Evolutionary conservation across 2,797 vertebrate genomes (phyloP).

Genomic region (Monodelphis domestica): DNA sequence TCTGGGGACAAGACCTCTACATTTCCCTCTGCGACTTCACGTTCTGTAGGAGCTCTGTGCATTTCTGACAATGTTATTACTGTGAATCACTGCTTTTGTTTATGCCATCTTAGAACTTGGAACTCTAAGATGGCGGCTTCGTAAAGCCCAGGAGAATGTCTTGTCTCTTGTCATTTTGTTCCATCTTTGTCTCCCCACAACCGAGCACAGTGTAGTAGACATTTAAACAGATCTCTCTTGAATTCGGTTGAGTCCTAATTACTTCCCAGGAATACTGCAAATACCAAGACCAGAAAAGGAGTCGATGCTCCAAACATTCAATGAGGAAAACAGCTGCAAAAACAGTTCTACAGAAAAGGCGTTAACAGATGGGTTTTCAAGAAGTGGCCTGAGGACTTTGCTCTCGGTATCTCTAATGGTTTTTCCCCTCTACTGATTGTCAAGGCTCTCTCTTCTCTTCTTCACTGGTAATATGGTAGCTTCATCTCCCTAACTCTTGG

Average conservation of each 20-base stretch:
- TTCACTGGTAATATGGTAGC: slow-evolving; percentile 39
- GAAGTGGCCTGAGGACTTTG: background rate
- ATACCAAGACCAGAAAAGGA: background rate
- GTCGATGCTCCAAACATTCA: background rate
- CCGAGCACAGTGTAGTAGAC: background rate
- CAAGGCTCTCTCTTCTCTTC: slow-evolving; percentile 9
- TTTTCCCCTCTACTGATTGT: background rate
- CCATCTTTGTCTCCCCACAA: background rate
- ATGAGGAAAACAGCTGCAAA: background rate
- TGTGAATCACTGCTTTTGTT: slow-evolving; percentile 25
- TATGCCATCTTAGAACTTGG: background rate
- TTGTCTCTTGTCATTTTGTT: background rate
- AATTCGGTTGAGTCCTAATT: background rate
- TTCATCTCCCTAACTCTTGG: background rate
- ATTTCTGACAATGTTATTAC: slow-evolving; percentile 41
- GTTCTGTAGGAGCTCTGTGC: slow-evolving; percentile 4
- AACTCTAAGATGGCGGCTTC: background rate
- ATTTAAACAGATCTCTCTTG: background rate
- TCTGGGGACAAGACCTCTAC: slow-evolving; percentile 21
- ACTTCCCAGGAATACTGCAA: background rate
- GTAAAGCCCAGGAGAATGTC: background rate
- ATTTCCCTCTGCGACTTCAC: slow-evolving; percentile 37
- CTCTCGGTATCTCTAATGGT: background rate
- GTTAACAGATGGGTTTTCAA: background rate
- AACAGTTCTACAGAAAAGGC: background rate